These are phyloP conservation scores for Drosophila longiperda DNA, from an alignment of 2,888 invertebrate genomes.

Conservation along the genomic window DNA sequence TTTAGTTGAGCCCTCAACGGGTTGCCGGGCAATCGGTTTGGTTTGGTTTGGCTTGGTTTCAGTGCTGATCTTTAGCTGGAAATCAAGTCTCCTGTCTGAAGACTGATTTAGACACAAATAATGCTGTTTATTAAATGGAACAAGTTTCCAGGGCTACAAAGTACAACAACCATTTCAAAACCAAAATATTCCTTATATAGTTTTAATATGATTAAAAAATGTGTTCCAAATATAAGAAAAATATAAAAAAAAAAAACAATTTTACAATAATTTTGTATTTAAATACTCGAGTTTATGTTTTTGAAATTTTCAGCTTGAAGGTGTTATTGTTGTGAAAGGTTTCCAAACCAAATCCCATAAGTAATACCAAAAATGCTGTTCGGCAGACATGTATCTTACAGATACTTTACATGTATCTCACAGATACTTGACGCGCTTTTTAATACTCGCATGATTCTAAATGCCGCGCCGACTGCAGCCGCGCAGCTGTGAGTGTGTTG, in stretches of 20 bases:
- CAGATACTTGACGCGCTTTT: constrained; percentile 31
- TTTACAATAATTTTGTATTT: background rate
- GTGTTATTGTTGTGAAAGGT: constrained; percentile 16
- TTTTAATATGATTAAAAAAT: background rate
- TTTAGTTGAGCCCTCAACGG: constrained; percentile 46
- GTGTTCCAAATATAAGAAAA: background rate
- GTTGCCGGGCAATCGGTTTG: constrained; percentile 37
- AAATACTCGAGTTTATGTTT: background rate
- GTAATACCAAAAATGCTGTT: constrained; percentile 23
- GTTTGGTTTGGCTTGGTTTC: constrained; percentile 33
- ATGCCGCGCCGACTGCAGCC: constrained; percentile 8
- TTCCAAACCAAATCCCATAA: constrained; percentile 21
- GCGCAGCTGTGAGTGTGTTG: constrained; percentile 34
- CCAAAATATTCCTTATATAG: background rate
- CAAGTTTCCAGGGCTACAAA: constrained; percentile 13
- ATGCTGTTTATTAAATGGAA: constrained; percentile 9
- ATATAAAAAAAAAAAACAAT: background rate
- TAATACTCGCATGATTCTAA: constrained; percentile 17
- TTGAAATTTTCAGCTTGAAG: background rate
- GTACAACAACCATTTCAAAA: background rate
- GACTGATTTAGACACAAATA: constrained; percentile 36
- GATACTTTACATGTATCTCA: constrained; percentile 29
- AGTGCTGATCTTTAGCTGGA: constrained; percentile 70
- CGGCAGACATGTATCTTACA: constrained; percentile 12
- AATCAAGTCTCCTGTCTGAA: constrained; percentile 22